A percentile compares a stretch with the other conserved stretches of the same genome.
phyloP scores from a whole-genome alignment of 2,113 vertebrate genomes.

The Siniperca chuatsi region DNA sequence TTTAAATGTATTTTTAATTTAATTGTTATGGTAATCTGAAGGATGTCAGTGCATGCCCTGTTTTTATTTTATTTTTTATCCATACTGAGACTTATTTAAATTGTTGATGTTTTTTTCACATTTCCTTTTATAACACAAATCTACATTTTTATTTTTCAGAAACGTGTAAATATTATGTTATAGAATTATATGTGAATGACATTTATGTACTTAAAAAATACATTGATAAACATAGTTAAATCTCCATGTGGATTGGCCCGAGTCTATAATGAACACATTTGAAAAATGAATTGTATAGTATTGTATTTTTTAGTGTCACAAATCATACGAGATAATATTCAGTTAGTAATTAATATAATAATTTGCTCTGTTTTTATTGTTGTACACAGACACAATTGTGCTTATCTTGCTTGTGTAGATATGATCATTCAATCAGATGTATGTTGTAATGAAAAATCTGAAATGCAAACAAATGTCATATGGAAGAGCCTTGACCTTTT shows the following conservation, averaged over 20 bases:
- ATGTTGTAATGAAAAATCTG: constrained; percentile 43
- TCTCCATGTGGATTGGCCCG: constrained; percentile 46
- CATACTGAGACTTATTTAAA: constrained; percentile 70
- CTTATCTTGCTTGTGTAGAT: constrained; percentile 64
- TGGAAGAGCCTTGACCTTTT: constrained; percentile 44
- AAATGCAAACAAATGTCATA: constrained; percentile 49
- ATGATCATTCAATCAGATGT: constrained; percentile 43
- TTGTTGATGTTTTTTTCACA: constrained; percentile 38
- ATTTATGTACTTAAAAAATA: constrained; percentile 50
- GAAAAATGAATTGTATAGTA: constrained; percentile 55
- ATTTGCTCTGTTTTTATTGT: constrained; percentile 56
- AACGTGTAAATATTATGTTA: constrained; percentile 71
- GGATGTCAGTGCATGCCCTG: constrained; percentile 64
- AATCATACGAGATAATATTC: constrained; percentile 47
- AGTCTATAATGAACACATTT: constrained; percentile 45
- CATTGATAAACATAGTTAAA: constrained; percentile 36
- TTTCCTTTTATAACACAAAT: constrained; percentile 58
- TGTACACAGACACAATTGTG: constrained; percentile 66
- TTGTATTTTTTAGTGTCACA: constrained; percentile 62
- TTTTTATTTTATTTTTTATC: constrained; percentile 46
- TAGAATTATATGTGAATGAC: constrained; percentile 59
- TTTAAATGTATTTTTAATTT: constrained; percentile 75
- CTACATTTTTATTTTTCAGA: constrained; percentile 63
- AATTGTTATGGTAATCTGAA: constrained; percentile 67
- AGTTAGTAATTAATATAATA: constrained; percentile 32